Base-by-base conservation (phyloP, 2,888 invertebrate genomes). In the Argyra leucocephala region DNA sequence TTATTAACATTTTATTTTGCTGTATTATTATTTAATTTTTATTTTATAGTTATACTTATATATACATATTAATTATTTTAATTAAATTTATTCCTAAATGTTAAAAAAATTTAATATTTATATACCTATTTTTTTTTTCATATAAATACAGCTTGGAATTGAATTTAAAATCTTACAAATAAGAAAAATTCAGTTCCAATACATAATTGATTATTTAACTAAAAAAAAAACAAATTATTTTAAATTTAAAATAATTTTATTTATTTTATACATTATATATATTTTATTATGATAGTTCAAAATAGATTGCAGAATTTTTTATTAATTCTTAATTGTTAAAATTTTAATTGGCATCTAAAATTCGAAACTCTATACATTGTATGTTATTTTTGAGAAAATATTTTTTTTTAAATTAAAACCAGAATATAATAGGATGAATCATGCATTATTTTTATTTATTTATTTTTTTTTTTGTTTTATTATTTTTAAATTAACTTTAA, bases 281-380 rank as follows among this genome's bases (percentile, higher is more conserved):
- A 48, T 48, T 37, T 48, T 18, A 48, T 31, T 31, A n/a, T n/a
- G n/a, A n/a, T n/a, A n/a, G 6, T 31, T 31, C 10, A n/a, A 48
- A 48, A 48, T 48, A 48, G 48, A 48, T 48, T 48, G 48, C 48
- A 48, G 48, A 48, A 48, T 48, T 48, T 48, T 48, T 31, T 31
- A 26, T 12, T 48, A 48, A 48, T n/a, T 48, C 37, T 48, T 48
- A 48, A 48, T 18, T 48, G 18, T 15, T 48, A 18, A n/a, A 12
- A 18, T 48, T 2, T 48, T 48, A 48, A 48, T 48, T 48, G 48
- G 48, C 48, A 48, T 48, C 48, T 18, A 15, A 48, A n/a, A 48
- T 48, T 48, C 48, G 48, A 48, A 48, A 18, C n/a, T n/a, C n/a
- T n/a, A n/a, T 48, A 48, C 18, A 48, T 12, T 48, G 18, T 48